These are phyloP conservation scores for Hyalella azteca DNA, from an alignment of 2,888 invertebrate species.

Conservation along the genomic window DNA sequence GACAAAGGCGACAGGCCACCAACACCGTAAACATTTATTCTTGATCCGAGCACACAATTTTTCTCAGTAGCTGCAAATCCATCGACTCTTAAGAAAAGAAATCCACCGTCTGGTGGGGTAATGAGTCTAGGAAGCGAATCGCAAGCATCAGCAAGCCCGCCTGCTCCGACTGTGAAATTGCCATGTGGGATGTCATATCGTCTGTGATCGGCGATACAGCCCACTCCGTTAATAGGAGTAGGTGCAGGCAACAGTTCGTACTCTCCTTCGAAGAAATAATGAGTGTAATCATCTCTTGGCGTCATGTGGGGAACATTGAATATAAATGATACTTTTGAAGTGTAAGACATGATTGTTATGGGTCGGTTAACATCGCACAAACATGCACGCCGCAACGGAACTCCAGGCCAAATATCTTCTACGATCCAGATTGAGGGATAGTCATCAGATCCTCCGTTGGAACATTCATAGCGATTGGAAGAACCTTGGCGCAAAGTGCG, in stretches of 20 bases:
- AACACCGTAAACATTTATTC: slow-evolving; percentile 51
- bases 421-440: slow-evolving; percentile 41
- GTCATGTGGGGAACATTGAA: slow-evolving; percentile 79
- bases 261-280: slow-evolving; percentile 74
- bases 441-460: slow-evolving; percentile 22
- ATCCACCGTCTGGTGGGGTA: slow-evolving; percentile 48
- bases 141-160: slow-evolving; percentile 41
- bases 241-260: slow-evolving; percentile 62
- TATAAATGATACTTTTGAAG: slow-evolving; percentile 74
- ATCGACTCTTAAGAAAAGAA: slow-evolving; percentile 44
- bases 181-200: slow-evolving; percentile 44
- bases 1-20: slow-evolving; percentile 46
- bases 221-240: neutral
- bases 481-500: slow-evolving; percentile 34
- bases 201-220: slow-evolving; percentile 38
- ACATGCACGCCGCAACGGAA: slow-evolving; percentile 35
- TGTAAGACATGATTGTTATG: slow-evolving; percentile 73
- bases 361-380: slow-evolving; percentile 33
- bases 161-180: slow-evolving; percentile 50
- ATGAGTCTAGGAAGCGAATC: slow-evolving; percentile 48
- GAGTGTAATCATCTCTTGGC: slow-evolving; percentile 79
- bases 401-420: slow-evolving; percentile 33
- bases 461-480: slow-evolving; percentile 40
- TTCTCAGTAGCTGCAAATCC: slow-evolving; percentile 44
- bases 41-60: slow-evolving; percentile 45